Evolutionary conservation across 2,113 vertebrate species (phyloP).

Genomic region (Myotis yumanensis): DNA sequence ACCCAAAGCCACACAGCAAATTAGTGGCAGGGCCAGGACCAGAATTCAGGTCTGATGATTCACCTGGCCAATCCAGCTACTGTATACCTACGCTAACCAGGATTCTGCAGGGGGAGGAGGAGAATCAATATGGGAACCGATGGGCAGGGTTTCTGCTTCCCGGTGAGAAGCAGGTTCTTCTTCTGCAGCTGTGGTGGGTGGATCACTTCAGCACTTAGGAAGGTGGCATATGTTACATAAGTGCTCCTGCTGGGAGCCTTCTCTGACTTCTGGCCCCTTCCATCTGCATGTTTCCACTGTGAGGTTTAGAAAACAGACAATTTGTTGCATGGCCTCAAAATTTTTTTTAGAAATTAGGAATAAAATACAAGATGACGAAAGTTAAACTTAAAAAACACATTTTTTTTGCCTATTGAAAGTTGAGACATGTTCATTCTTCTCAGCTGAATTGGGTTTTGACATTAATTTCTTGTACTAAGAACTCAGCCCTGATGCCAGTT

Average conservation of each 20-base stretch:
- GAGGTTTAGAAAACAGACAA: neutral
- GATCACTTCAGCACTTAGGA: neutral
- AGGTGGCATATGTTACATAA: neutral
- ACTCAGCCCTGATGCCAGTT: neutral
- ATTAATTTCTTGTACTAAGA: neutral
- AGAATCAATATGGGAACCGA: neutral
- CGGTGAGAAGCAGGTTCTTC: neutral
- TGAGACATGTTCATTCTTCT: neutral
- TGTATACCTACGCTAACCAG: neutral
- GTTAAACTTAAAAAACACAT: neutral
- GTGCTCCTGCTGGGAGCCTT: neutral
- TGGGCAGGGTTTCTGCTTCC: neutral
- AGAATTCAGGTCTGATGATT: neutral
- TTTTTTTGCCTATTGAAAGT: neutral
- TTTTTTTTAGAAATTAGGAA: conserved; percentile 3
- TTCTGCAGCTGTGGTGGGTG: neutral
- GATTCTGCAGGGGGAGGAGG: neutral
- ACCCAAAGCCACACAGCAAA: neutral
- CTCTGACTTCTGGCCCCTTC: neutral
- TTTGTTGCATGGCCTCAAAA: conserved; percentile 30
- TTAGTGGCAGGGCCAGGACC: neutral
- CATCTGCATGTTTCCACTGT: conserved; percentile 43
- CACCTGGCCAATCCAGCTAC: neutral
- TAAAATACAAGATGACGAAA: conserved; percentile 41
- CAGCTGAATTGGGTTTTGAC: neutral